A percentile compares a stretch with the other conserved stretches of the same genome.
Evolutionary conservation across 2,113 vertebrate species (phyloP).

Genomic region (Ovibos moschatus): DNA sequence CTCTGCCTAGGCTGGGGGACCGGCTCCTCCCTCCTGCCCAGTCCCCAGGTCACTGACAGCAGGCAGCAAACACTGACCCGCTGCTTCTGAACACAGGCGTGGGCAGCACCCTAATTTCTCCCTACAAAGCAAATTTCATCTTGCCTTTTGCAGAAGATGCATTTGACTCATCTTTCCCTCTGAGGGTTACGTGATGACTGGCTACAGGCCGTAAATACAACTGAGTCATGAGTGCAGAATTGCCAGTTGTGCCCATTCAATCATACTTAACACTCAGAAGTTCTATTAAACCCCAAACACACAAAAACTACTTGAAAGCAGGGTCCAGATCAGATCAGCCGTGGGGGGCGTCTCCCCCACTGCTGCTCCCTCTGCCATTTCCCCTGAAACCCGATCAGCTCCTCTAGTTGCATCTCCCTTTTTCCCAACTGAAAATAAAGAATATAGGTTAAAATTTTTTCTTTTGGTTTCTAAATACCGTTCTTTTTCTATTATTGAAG

Average conservation of each 20-base stretch:
- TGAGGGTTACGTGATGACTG: not conserved
- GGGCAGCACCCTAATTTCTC: not conserved
- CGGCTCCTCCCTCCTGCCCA: accelerated
- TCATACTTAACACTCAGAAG: not conserved
- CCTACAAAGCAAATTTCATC: not conserved
- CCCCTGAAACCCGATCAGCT: accelerated
- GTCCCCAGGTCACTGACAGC: accelerated
- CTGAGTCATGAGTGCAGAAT: not conserved
- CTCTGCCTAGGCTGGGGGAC: not conserved
- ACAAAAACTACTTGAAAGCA: not conserved
- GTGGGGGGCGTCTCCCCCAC: accelerated
- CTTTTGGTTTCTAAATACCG: not conserved
- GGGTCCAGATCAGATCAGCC: not conserved
- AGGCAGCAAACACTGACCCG: too few relatives aligned
- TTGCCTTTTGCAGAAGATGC: not conserved
- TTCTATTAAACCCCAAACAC: not conserved
- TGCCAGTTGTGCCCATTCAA: not conserved
- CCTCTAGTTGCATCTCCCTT: not conserved
- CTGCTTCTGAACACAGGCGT: accelerated
- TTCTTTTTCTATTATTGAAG: not conserved
- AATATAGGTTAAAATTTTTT: not conserved
- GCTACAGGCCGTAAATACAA: not conserved
- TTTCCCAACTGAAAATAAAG: not conserved
- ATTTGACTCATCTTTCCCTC: not conserved
- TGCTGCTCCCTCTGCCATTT: accelerated